Conservation (phyloP, 2,113 vertebrate genomes). For the Callorhinus ursinus region DNA sequence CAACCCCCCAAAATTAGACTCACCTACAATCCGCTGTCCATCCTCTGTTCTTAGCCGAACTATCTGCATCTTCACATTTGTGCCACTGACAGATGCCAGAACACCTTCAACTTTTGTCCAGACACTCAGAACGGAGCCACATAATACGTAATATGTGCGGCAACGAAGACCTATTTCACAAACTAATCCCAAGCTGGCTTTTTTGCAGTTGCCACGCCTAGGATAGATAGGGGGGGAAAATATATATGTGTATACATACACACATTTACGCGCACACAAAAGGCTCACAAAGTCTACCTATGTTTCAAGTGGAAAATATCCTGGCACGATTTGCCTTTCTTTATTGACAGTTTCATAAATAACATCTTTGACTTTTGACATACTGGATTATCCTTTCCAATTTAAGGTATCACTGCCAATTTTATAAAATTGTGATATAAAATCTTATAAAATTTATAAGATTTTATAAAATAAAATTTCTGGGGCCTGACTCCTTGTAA, state of each 20-base stretch:
- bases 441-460: no score
- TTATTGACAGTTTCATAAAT: neutral
- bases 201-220: constrained; percentile 99
- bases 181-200: constrained; percentile 94
- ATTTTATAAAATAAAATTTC: neutral
- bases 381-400: neutral
- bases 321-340: neutral
- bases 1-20: constrained; percentile 64
- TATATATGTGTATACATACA: no score
- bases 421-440: neutral
- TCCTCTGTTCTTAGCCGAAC: constrained; percentile 97
- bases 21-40: constrained; percentile 97
- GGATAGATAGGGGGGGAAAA: neutral
- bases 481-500: neutral
- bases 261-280: accelerated
- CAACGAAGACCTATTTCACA: constrained; percentile 97
- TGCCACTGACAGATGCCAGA: constrained; percentile 95
- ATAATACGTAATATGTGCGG: constrained; percentile 94
- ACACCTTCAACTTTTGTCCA: constrained; percentile 99
- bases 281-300: neutral
- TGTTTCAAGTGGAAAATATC: neutral
- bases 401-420: neutral
- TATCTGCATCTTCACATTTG: constrained; percentile 98
- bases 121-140: constrained; percentile 97
- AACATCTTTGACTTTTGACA: neutral